Conservation (phyloP, 1,140 invertebrate genomes). For the Pseudomyrmex gracilis region DNA sequence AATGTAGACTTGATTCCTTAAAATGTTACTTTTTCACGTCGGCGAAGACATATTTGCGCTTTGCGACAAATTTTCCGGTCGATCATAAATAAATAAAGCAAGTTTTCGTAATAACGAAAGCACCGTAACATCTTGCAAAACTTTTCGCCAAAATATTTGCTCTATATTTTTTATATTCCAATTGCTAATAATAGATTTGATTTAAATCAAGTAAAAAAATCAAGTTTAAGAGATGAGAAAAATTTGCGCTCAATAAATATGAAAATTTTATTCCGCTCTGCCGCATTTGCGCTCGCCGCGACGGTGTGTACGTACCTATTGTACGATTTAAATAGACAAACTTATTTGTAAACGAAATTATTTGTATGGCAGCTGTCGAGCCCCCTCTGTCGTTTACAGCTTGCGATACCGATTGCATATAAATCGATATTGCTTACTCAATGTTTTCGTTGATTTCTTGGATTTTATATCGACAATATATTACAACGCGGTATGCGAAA, state of each 20-base stretch:
- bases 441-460: background rate
- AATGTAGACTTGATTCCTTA: slow-evolving; percentile 44
- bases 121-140: background rate
- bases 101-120: background rate
- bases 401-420: slow-evolving; percentile 1
- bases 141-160: background rate
- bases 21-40: slow-evolving; percentile 14
- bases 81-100: background rate
- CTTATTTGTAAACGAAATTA: slow-evolving; percentile 74
- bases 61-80: slow-evolving; percentile 3
- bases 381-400: slow-evolving; percentile 11
- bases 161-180: background rate
- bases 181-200: too few species aligned
- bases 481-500: background rate
- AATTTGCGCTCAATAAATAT: too few species aligned
- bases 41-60: slow-evolving; percentile 28
- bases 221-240: too few species aligned
- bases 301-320: slow-evolving; percentile 2
- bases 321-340: slow-evolving; percentile 65
- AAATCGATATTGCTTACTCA: slow-evolving; percentile 1
- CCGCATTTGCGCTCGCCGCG: slow-evolving; percentile 26
- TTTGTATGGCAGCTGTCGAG: slow-evolving; percentile 36
- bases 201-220: too few species aligned
- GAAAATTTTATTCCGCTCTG: background rate
- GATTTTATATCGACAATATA: background rate